phyloP scores from a whole-genome alignment of 2,797 vertebrate species.

The Pyrocephalus nanus region DNA sequence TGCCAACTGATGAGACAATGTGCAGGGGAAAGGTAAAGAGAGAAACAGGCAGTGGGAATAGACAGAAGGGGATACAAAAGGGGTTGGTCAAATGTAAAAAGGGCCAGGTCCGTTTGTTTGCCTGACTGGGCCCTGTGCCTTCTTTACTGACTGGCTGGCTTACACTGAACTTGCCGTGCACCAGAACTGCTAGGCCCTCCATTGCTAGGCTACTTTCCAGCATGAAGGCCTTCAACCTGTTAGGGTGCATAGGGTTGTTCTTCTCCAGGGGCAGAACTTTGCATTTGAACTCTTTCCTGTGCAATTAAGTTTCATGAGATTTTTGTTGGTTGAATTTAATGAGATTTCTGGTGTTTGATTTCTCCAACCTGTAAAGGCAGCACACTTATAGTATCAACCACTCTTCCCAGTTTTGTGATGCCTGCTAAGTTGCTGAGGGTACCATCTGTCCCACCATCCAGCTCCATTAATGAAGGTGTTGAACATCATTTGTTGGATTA shows the following conservation, averaged over 20 bases:
- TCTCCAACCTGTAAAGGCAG: neutral
- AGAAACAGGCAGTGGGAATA: neutral
- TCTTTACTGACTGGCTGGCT: neutral
- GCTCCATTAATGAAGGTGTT: neutral
- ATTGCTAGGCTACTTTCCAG: neutral
- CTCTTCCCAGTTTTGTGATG: neutral
- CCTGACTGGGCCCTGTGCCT: neutral
- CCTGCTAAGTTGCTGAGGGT: neutral
- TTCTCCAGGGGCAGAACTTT: neutral
- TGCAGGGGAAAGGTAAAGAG: neutral
- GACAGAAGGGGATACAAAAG: neutral
- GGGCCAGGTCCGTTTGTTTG: neutral
- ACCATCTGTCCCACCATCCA: neutral
- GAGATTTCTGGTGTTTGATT: neutral
- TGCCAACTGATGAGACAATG: neutral
- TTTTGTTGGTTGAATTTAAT: neutral
- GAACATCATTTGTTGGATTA: neutral
- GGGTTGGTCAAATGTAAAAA: neutral
- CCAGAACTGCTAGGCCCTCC: neutral
- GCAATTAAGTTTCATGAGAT: neutral
- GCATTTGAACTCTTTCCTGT: neutral
- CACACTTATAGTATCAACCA: neutral
- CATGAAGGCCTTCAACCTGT: neutral
- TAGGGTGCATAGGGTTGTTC: neutral
- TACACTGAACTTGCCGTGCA: neutral